Percentiles rank a stretch among this genome's conserved stretches.
phyloP scores from a whole-genome alignment of 2,113 vertebrate genomes.

The Silurus glanis region DNA sequence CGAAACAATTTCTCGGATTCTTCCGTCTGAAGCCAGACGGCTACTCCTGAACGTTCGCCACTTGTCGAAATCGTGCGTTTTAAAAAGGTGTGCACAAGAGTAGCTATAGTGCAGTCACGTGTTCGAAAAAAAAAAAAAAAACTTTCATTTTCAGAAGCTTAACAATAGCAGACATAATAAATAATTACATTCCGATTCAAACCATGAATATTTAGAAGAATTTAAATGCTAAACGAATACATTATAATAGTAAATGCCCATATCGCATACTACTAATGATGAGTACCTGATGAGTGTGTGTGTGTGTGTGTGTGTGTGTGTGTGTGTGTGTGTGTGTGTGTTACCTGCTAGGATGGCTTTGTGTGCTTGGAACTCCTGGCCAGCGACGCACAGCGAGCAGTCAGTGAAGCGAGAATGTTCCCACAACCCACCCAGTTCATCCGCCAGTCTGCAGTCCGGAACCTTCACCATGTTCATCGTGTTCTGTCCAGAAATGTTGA shows the following conservation, averaged over 20 bases:
- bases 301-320: constrained; percentile 4
- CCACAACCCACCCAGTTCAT: constrained; percentile 88
- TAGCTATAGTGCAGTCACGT: too few species aligned
- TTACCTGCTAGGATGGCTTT: constrained; percentile 90
- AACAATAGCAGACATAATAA: too few species aligned
- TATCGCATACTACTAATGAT: neutral
- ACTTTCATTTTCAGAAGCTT: too few species aligned
- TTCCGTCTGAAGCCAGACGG: too few species aligned
- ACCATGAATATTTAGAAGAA: neutral
- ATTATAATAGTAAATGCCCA: neutral
- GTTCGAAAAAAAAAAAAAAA: too few species aligned
- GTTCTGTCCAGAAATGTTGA: constrained; percentile 90
- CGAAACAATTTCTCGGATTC: neutral
- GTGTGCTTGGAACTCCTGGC: constrained; percentile 90
- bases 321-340: constrained; percentile 51
- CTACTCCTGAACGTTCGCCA: too few species aligned
- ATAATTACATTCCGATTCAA: neutral
- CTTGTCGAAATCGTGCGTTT: too few species aligned
- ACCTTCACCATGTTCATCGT: constrained; percentile 92
- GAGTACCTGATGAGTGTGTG: neutral
- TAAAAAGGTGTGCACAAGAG: too few species aligned
- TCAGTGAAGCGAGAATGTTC: constrained; percentile 89
- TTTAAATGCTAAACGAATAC: neutral
- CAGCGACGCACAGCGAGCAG: constrained; percentile 86
- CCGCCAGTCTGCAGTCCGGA: constrained; percentile 86